A percentile compares a stretch with the other conserved stretches of the same genome.
Evolutionary conservation across 2,797 vertebrate species (phyloP).

Genomic region (Hyperoplus lanceolatus): DNA sequence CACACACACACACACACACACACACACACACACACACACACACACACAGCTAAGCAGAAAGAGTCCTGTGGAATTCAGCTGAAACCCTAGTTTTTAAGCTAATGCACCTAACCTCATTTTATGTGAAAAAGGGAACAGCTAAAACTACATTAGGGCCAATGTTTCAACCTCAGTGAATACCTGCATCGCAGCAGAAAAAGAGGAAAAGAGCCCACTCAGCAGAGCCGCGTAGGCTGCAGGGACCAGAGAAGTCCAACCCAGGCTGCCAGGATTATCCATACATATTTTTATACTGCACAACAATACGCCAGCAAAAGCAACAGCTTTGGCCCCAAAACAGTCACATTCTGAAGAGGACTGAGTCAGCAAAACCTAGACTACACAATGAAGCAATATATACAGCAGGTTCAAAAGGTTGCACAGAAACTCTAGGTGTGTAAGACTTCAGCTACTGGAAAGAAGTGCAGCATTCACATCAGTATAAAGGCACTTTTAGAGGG

Average conservation of each 20-base stretch:
- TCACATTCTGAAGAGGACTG: constrained; percentile 49
- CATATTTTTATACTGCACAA: constrained; percentile 72
- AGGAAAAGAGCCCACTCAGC: constrained; percentile 73
- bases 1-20: neutral
- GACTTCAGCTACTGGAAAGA: neutral
- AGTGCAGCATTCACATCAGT: neutral
- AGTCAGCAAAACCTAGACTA: constrained; percentile 59
- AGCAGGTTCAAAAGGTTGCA: constrained; percentile 29
- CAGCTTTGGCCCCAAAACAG: constrained; percentile 63
- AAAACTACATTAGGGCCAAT: constrained; percentile 66
- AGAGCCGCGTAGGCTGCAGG: constrained; percentile 63
- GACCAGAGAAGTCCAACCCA: constrained; percentile 52
- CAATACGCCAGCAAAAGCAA: constrained; percentile 53
- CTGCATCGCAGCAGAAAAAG: constrained; percentile 69
- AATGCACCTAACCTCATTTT: constrained; percentile 49
- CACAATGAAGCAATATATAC: constrained; percentile 32
- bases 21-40: neutral
- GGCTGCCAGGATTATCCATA: constrained; percentile 67
- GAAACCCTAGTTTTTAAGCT: constrained; percentile 31
- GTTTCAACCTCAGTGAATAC: constrained; percentile 71
- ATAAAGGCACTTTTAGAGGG: neutral
- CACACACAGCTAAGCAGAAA: neutral
- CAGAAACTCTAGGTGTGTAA: constrained; percentile 10
- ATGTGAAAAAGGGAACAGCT: constrained; percentile 20
- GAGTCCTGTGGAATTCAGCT: neutral